Conservation (phyloP, 2,113 vertebrate species). For the Colossoma macropomum region DNA sequence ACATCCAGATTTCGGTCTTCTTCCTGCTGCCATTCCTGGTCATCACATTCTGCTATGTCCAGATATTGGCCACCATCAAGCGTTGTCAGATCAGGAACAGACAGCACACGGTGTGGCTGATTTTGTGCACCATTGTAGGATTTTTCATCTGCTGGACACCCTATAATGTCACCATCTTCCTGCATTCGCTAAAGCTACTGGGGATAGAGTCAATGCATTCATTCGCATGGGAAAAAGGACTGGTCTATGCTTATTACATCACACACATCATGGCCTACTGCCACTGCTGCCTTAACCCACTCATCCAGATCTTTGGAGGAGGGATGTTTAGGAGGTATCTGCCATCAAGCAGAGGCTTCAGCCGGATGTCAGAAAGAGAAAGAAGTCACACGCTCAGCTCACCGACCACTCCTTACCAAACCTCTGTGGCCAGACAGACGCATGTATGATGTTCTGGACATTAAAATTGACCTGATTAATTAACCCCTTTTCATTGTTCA, state of each 20-base stretch:
- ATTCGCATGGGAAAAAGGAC: neutral
- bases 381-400: conserved; percentile 26
- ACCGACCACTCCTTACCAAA: neutral
- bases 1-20: conserved; percentile 65
- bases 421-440: neutral
- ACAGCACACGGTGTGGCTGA: conserved; percentile 62
- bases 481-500: no score
- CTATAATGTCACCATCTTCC: conserved; percentile 67
- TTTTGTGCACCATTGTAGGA: conserved; percentile 65
- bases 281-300: conserved; percentile 75
- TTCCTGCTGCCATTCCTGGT: conserved; percentile 67
- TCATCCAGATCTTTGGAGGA: conserved; percentile 73
- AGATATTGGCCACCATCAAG: conserved; percentile 65
- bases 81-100: conserved; percentile 63
- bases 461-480: neutral
- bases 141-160: conserved; percentile 78
- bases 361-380: neutral
- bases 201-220: neutral
- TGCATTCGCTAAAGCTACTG: conserved; percentile 48
- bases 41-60: conserved; percentile 69
- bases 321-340: conserved; percentile 71
- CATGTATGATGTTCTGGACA: neutral
- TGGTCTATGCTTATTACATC: conserved; percentile 55
- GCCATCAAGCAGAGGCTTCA: neutral
- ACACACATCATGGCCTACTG: conserved; percentile 63